These are phyloP conservation scores for Trematocara macrostoma DNA, from an alignment of 2,113 vertebrate genomes.

Conservation along the genomic window DNA sequence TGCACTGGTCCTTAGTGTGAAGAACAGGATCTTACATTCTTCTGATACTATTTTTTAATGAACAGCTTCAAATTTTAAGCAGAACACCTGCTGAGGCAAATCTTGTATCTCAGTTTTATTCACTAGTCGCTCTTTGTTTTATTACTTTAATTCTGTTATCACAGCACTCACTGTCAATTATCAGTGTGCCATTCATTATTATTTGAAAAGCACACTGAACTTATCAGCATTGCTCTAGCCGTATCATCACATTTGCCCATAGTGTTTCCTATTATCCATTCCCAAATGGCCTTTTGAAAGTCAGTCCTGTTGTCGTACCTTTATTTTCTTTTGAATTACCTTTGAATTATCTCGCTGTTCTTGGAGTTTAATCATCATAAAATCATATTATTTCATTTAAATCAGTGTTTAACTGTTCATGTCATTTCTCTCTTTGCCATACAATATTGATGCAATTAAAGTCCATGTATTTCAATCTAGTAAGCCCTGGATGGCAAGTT, in stretches of 20 bases:
- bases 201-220: conserved; percentile 1
- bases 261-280: not conserved
- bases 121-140: not conserved
- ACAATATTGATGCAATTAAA: not conserved
- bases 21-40: not conserved
- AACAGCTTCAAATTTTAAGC: not conserved
- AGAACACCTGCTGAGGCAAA: not conserved
- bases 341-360: not conserved
- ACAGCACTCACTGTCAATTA: not conserved
- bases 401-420: not conserved
- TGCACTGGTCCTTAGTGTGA: not conserved
- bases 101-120: not conserved
- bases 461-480: not conserved
- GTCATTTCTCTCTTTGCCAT: not conserved
- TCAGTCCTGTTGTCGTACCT: not conserved
- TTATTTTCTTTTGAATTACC: not conserved
- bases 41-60: not conserved
- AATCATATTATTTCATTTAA: not conserved
- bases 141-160: not conserved
- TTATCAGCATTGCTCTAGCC: not conserved
- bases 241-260: not conserved
- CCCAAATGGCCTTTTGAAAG: not conserved
- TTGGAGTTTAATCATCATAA: not conserved
- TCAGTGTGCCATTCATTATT: not conserved
- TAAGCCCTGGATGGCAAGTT: not conserved